Evolutionary conservation across 2,797 vertebrate species (phyloP), one percentile per base, ranked within the genome.

Genomic region (Brotula barbata): DNA sequence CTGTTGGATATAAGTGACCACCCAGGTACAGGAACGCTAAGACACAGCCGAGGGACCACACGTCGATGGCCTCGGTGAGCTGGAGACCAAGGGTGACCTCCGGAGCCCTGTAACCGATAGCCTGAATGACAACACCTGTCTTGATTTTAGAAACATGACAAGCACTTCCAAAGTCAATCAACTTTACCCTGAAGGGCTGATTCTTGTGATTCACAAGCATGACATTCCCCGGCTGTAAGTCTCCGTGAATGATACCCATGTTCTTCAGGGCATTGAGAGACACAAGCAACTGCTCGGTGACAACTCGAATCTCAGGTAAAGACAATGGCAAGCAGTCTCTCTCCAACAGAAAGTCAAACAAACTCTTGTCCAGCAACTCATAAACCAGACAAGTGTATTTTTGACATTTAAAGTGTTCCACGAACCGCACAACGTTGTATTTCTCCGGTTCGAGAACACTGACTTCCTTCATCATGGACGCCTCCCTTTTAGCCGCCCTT

Each of bases 271-370:
- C 37, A 5, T 39, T 39, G 37, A 39, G 37, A 39, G 37, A 10
- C 37, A 39, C 37, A 39, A 39, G 3, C 11, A 49, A 23, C 34
- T 64, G 52, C 6, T 42, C 34, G 4, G 34, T 0, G 11, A 64
- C 23, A 0, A 48, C 19, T 21, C 42, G 37, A 5, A 55, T 48
- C 15, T 33, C 51, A 6, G 17, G 10, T 16, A 34, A 34, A 20
- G 0, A 0, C 8, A 55, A 11, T 3, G 60, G 19, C 44, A 22
- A 23, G 0, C 3, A 0, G n/a, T n/a, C n/a, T 15, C 39, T 49
- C 1, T 0, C 0, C 0, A 1, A 1, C 2, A 67, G 43, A 0
- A 51, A 8, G 11, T 34, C 25, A 14, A 6, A 3, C 6, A 57
- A 28, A 44, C 7, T 37, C 2, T 25, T 11, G 20, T 57, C 53